Evolutionary conservation across 2,113 vertebrate species (phyloP), one percentile per base, ranked within the genome.

Genomic region (Formicarius rufipectus): DNA sequence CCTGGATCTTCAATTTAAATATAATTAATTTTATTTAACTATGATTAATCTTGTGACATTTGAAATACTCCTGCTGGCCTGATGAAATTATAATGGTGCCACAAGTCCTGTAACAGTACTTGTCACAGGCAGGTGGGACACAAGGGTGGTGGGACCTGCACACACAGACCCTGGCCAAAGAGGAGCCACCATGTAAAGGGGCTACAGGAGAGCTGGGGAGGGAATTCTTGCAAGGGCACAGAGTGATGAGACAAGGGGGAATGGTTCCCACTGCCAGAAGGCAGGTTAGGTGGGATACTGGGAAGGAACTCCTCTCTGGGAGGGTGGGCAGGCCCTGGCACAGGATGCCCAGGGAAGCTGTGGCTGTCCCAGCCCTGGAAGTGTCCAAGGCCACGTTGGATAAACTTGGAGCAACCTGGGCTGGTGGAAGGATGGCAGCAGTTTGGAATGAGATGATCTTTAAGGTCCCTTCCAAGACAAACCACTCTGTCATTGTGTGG

Each of bases 391-490:
- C 7, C 16, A 40, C 6, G 13, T 0, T 68, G 69, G 52, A 59
- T 0, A 0, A 31, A 44, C 33, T 81, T 59, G 31, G 39, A 68
- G 10, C 16, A 68, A n/a, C 2, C 8, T 60, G n/a, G 1, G 0
- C 1, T 12, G 39, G 39, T 27, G 30, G 24, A 68, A 76, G 8
- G n/a, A 45, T 21, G 13, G 60, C 33, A 67, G 39, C 28, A 45
- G 30, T 2, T 18, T 1, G 1, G 11, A 69, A 55, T 7, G 14
- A 47, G 47, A 83, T 19, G 6, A 47, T 10, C 24, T 62, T 27
- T 68, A 40, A 60, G 13, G 17, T 62, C 25, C 30, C 47, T 62
- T 35, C 52, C 33, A 75, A 30, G 10, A 2, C 62, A 83, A 62
- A n/a, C 30, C 45, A 31, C 42, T 62, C 40, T 15, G 39, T 17